Evolutionary conservation across 2,113 vertebrate species (phyloP).

Genomic region (Anser brachyrhynchus): DNA sequence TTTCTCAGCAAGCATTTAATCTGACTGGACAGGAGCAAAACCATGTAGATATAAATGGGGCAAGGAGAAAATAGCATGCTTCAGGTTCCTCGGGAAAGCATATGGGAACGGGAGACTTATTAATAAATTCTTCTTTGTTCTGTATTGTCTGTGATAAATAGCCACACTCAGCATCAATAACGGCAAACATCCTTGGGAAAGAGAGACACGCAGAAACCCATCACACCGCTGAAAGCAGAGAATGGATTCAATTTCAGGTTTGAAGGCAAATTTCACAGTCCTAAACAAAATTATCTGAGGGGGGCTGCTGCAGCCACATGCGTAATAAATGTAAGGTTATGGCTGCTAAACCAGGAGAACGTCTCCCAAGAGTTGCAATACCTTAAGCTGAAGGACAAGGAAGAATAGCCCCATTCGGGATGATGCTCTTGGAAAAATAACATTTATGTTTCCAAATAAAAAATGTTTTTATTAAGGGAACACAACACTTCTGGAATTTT

Average conservation of each 20-base stretch:
- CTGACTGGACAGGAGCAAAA: constrained; percentile 29
- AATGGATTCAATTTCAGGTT: constrained; percentile 64
- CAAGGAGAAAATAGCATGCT: constrained; percentile 39
- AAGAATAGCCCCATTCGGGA: constrained; percentile 2
- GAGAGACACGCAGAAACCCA: constrained; percentile 30
- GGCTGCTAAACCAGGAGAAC: constrained; percentile 27
- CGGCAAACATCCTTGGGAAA: constrained; percentile 68
- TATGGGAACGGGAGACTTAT: constrained; percentile 30
- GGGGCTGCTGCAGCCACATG: constrained; percentile 12
- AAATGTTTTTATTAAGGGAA: constrained; percentile 44
- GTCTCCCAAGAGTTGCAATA: constrained; percentile 10
- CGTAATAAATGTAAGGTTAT: constrained; percentile 43
- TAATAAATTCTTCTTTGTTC: constrained; percentile 72
- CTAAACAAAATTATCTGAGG: constrained; percentile 67
- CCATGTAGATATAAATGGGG: background rate
- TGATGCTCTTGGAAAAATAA: constrained; percentile 42
- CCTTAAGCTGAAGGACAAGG: background rate
- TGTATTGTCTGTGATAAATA: constrained; percentile 69
- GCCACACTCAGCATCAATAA: constrained; percentile 60
- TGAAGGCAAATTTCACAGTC: constrained; percentile 72
- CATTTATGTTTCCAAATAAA: constrained; percentile 27
- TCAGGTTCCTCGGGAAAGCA: constrained; percentile 11
- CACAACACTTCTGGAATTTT: constrained; percentile 1
- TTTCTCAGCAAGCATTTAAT: constrained; percentile 23
- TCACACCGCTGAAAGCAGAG: constrained; percentile 25